These are phyloP conservation scores for Scylla paramamosain DNA, from an alignment of 1,140 invertebrate genomes.

Conservation along the genomic window DNA sequence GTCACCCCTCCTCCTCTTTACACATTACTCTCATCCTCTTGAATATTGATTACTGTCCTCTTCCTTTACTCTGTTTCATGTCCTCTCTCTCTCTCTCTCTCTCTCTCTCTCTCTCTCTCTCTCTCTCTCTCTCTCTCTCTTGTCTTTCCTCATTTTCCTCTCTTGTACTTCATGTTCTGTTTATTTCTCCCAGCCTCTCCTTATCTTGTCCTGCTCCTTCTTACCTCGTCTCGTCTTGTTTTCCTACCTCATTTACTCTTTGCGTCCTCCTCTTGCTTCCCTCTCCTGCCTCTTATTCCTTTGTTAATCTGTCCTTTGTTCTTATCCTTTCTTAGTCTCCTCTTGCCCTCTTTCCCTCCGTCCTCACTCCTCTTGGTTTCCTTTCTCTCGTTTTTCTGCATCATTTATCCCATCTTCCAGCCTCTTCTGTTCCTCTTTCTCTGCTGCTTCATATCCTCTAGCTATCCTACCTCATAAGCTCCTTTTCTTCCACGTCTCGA, in stretches of 20 bases:
- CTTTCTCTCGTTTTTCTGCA: not conserved
- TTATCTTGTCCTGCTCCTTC: too few relatives aligned
- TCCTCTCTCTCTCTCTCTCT: not conserved
- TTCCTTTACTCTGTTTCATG: not conserved
- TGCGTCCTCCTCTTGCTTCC: not conserved
- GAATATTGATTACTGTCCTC: not conserved
- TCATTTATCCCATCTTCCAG: too few relatives aligned
- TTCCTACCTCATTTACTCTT: not conserved
- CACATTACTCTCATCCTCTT: not conserved
- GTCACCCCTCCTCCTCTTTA: not conserved
- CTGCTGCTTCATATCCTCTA: too few relatives aligned
- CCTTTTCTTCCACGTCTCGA: too few relatives aligned
- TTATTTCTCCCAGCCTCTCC: too few relatives aligned
- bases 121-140: not conserved
- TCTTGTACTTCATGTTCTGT: too few relatives aligned
- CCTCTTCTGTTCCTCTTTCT: too few relatives aligned
- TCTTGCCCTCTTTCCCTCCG: not conserved
- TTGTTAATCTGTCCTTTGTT: not conserved
- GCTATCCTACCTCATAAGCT: too few relatives aligned
- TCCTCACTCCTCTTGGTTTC: not conserved
- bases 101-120: not conserved
- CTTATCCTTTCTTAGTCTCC: not conserved
- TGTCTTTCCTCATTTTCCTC: too few relatives aligned
- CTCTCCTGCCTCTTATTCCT: not conserved
- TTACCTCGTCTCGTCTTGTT: not conserved